A percentile compares a stretch with the other conserved stretches of the same genome.
phyloP scores from a whole-genome alignment of 37 sponge, comb jelly and placozoan genomes.

The Sycon ciliatum region DNA sequence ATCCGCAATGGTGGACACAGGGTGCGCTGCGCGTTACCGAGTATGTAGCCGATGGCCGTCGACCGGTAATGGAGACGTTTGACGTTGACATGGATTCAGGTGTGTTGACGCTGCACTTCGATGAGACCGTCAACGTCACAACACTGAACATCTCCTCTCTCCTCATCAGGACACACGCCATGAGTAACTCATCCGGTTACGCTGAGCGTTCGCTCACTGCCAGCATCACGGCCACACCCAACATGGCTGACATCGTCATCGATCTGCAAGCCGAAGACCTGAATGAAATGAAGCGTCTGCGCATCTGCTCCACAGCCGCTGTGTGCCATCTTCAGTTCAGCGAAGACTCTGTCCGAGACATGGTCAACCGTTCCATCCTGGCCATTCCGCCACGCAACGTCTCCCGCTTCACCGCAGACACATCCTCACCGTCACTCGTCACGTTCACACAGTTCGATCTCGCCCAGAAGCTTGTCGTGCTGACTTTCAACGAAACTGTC shows the following conservation, averaged over 20 bases:
- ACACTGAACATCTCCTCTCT: slow-evolving; percentile 41
- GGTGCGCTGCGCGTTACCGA: slow-evolving; percentile 38
- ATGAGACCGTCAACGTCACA: slow-evolving; percentile 74
- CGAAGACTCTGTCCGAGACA: slow-evolving; percentile 64
- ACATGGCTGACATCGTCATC: slow-evolving; percentile 49
- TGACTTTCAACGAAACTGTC: slow-evolving; percentile 77
- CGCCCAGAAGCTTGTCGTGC: slow-evolving; percentile 34
- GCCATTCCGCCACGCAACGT: slow-evolving; percentile 59
- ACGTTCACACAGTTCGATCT: slow-evolving; percentile 67
- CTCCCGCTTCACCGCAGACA: slow-evolving; percentile 43
- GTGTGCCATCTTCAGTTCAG: slow-evolving; percentile 64
- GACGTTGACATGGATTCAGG: slow-evolving; percentile 75
- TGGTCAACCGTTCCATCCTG: slow-evolving; percentile 64
- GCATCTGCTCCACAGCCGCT: slow-evolving; percentile 37
- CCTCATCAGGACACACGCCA: slow-evolving; percentile 54
- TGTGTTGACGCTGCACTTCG: slow-evolving; percentile 58
- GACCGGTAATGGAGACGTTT: slow-evolving; percentile 59
- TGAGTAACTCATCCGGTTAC: slow-evolving; percentile 25
- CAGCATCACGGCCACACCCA: slow-evolving; percentile 36
- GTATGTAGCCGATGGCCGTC: slow-evolving; percentile 49
- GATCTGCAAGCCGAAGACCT: slow-evolving; percentile 48
- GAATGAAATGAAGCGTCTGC: slow-evolving; percentile 77
- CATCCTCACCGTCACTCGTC: slow-evolving; percentile 45
- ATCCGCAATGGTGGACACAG: background rate
- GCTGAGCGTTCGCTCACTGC: slow-evolving; percentile 55